These are phyloP conservation scores for Arctia plantaginis DNA, from an alignment of 2,888 invertebrate species.

Conservation along the genomic window DNA sequence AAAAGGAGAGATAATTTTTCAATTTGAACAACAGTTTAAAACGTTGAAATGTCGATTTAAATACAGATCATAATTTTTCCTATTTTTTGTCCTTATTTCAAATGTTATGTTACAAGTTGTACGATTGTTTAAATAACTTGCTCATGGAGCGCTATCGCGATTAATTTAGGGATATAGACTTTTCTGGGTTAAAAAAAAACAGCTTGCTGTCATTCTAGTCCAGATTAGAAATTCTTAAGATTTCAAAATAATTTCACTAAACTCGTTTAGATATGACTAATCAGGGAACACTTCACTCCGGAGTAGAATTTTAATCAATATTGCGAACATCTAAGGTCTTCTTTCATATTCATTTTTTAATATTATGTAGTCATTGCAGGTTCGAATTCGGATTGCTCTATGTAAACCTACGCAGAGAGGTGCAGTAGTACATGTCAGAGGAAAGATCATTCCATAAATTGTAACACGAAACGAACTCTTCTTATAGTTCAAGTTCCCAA, in stretches of 20 bases:
- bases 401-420: background rate
- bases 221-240: background rate
- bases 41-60: background rate
- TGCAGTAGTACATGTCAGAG: background rate
- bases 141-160: constrained; percentile 31
- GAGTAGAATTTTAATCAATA: background rate
- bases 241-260: background rate
- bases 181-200: background rate
- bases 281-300: background rate
- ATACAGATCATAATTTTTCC: background rate
- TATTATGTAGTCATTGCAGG: no score
- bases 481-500: background rate
- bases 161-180: background rate
- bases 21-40: background rate
- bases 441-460: background rate
- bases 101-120: constrained; percentile 41
- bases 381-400: background rate
- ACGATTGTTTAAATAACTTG: constrained; percentile 1
- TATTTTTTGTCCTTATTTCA: background rate
- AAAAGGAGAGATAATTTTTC: background rate
- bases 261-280: background rate
- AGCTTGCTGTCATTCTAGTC: background rate
- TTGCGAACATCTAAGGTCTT: background rate
- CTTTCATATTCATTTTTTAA: background rate
- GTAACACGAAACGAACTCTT: background rate